Percentiles rank a stretch among this genome's conserved stretches.
Evolutionary conservation across 2,113 vertebrate species (phyloP).

Genomic region (Ameiurus melas): DNA sequence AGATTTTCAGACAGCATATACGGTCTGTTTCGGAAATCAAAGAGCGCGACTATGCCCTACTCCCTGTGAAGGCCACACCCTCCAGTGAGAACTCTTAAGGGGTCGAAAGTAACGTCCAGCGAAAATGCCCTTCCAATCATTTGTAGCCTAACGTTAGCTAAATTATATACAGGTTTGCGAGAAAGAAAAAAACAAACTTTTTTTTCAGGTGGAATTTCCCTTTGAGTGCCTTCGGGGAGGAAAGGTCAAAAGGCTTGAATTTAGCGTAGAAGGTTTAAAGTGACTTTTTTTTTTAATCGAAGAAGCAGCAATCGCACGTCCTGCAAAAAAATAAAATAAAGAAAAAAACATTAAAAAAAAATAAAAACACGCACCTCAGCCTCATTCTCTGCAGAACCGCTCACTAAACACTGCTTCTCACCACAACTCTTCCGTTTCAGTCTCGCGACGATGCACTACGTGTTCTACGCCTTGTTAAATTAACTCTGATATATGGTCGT

Average conservation of each 20-base stretch:
- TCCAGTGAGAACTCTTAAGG: background rate
- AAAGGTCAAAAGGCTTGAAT: constrained; percentile 60
- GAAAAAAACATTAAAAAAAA: background rate
- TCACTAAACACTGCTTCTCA: constrained; percentile 44
- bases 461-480: constrained; percentile 59
- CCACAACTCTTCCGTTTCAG: constrained; percentile 48
- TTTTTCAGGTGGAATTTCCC: background rate
- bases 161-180: constrained; percentile 7
- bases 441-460: constrained; percentile 56
- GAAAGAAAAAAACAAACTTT: background rate
- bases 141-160: background rate
- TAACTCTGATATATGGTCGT: constrained; percentile 61
- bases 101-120: background rate
- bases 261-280: constrained; percentile 73
- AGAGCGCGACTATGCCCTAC: background rate
- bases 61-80: background rate
- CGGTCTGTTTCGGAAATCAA: background rate
- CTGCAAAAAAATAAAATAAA: constrained; percentile 34
- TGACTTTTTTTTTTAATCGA: constrained; percentile 69
- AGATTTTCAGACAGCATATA: background rate
- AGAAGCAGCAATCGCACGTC: constrained; percentile 68
- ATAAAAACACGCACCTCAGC: background rate
- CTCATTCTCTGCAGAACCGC: constrained; percentile 62
- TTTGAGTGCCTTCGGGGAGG: background rate
- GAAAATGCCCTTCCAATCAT: background rate